phyloP scores from a whole-genome alignment of 2,113 vertebrate genomes.

The Myanophis thanlyinensis region DNA sequence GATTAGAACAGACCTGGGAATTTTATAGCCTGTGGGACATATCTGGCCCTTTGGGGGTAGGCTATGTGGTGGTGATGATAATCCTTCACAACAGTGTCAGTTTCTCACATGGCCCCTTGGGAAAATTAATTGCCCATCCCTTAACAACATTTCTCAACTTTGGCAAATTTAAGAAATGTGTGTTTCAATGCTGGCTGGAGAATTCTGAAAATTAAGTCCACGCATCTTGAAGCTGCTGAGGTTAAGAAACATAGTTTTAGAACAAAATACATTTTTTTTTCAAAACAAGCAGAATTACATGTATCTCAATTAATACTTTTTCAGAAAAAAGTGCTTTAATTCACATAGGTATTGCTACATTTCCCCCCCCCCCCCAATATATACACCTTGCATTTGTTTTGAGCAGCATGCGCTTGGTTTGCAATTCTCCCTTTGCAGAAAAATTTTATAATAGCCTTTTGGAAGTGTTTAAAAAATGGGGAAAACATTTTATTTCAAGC shows the following conservation, averaged over 20 bases:
- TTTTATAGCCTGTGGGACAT: background rate
- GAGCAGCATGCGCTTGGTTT: background rate
- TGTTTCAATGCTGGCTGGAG: no score
- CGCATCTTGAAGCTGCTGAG: no score
- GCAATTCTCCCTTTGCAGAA: background rate
- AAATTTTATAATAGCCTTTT: background rate
- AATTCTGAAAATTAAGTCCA: no score
- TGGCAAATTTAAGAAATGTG: no score
- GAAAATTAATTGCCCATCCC: no score
- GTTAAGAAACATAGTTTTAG: no score
- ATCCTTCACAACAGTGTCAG: no score
- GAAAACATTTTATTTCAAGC: background rate
- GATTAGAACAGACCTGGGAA: background rate
- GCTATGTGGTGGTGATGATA: no score
- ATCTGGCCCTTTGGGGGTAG: background rate
- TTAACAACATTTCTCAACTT: no score
- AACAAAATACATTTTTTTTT: no score
- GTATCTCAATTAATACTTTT: background rate
- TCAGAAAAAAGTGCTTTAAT: background rate
- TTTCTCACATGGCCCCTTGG: no score
- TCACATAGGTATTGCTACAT: background rate
- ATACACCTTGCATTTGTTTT: background rate
- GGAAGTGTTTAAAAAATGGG: background rate
- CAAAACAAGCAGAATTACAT: background rate
- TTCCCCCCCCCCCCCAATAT: no score